These are phyloP conservation scores for Acanthochromis polyacanthus DNA, from an alignment of 2,113 vertebrate species.

Conservation along the genomic window DNA sequence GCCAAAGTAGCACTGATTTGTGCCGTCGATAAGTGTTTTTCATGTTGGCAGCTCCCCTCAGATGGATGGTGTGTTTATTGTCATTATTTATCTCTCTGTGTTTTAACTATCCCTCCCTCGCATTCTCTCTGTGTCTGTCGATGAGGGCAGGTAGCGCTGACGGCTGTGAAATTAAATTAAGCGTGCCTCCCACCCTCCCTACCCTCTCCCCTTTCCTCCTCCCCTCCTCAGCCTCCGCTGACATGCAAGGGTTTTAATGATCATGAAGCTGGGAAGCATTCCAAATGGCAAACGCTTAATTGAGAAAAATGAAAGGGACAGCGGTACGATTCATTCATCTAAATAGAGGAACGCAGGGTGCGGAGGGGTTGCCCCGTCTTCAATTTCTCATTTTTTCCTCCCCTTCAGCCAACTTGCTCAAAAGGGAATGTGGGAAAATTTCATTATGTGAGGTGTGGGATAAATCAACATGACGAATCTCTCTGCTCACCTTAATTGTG, in stretches of 20 bases:
- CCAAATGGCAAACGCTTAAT: slow-evolving; percentile 81
- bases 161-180: slow-evolving; percentile 78
- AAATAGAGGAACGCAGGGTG: slow-evolving; percentile 49
- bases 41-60: slow-evolving; percentile 28
- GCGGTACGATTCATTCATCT: slow-evolving; percentile 77
- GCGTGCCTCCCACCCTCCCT: slow-evolving; percentile 34
- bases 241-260: slow-evolving; percentile 80
- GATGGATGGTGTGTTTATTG: slow-evolving; percentile 64
- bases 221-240: slow-evolving; percentile 44
- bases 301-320: slow-evolving; percentile 81
- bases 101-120: slow-evolving; percentile 49
- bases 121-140: slow-evolving; percentile 54
- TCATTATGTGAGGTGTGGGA: slow-evolving; percentile 75
- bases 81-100: slow-evolving; percentile 71
- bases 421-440: slow-evolving; percentile 75
- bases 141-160: slow-evolving; percentile 63
- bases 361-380: slow-evolving; percentile 54
- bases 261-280: slow-evolving; percentile 74
- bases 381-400: slow-evolving; percentile 45
- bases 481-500: slow-evolving; percentile 74
- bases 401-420: slow-evolving; percentile 60
- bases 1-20: slow-evolving; percentile 38
- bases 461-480: slow-evolving; percentile 84
- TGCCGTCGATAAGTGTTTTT: slow-evolving; percentile 35
- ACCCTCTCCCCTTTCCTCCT: slow-evolving; percentile 20